Percentiles rank a stretch among this genome's conserved stretches.
Evolutionary conservation across 2,888 invertebrate species (phyloP).

Genomic region (Melanotus villosus): DNA sequence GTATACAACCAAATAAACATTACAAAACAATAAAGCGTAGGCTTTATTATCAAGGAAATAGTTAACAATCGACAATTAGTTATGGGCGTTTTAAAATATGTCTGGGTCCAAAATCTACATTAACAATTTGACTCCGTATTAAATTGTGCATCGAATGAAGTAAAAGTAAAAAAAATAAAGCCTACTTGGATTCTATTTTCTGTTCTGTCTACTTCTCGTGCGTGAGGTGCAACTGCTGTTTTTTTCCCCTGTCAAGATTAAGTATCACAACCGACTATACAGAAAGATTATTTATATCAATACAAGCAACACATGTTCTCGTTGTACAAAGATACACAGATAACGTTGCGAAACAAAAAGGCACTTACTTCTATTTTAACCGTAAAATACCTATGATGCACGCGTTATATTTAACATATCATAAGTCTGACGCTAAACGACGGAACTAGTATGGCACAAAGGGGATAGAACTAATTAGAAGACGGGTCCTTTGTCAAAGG

Average conservation of each 20-base stretch:
- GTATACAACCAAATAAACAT: no score
- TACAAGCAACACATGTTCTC: slow-evolving; percentile 35
- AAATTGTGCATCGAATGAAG: neutral
- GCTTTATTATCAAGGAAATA: no score
- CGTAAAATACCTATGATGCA: slow-evolving; percentile 49
- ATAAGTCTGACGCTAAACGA: neutral
- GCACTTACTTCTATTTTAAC: slow-evolving; percentile 43
- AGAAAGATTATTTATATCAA: slow-evolving; percentile 34
- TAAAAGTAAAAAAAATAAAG: neutral
- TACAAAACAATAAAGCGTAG: no score
- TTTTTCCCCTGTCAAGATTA: slow-evolving; percentile 25
- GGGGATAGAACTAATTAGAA: slow-evolving; percentile 5
- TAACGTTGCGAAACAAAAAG: slow-evolving; percentile 45
- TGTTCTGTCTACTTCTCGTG: slow-evolving; percentile 11
- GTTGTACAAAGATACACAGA: slow-evolving; percentile 26
- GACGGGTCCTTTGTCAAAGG: neutral
- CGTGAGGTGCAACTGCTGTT: slow-evolving; percentile 18
- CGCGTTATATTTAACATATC: slow-evolving; percentile 42
- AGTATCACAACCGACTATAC: slow-evolving; percentile 17
- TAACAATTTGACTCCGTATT: neutral
- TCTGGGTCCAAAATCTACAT: no score
- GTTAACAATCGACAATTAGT: no score
- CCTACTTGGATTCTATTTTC: slow-evolving; percentile 22
- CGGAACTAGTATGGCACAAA: neutral
- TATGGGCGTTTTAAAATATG: no score